Conservation (phyloP, 1,140 invertebrate species). For the Helicoverpa armigera region DNA sequence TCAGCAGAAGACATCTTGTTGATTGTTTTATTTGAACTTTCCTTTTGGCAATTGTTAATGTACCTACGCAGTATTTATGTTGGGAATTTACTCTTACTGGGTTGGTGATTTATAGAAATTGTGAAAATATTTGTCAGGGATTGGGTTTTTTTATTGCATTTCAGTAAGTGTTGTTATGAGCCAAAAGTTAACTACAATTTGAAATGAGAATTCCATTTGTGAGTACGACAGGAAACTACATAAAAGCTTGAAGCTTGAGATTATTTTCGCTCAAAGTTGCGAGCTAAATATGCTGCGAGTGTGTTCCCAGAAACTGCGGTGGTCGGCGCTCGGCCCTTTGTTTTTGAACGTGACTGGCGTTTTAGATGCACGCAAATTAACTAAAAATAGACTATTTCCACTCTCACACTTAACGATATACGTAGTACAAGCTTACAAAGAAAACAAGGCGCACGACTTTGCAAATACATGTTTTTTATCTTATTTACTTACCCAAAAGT, state of each 20-base stretch:
- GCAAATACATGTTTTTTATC: constrained; percentile 19
- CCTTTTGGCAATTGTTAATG: neutral
- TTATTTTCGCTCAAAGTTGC: constrained; percentile 73
- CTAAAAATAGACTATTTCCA: constrained; percentile 74
- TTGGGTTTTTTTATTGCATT: too few species aligned
- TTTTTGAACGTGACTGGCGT: constrained; percentile 79
- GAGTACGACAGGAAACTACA: constrained; percentile 41
- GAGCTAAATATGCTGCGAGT: constrained; percentile 69
- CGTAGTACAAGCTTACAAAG: constrained; percentile 26
- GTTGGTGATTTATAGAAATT: too few species aligned
- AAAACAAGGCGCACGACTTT: constrained; percentile 30
- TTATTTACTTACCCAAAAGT: constrained; percentile 27
- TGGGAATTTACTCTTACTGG: too few species aligned
- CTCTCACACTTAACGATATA: constrained; percentile 32
- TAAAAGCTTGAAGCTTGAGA: constrained; percentile 41
- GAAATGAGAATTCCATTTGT: constrained; percentile 1
- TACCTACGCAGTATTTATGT: too few species aligned
- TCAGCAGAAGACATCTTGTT: neutral
- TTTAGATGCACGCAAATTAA: constrained; percentile 78
- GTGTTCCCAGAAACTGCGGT: constrained; percentile 77
- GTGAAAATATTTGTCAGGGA: too few species aligned
- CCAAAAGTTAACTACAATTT: constrained; percentile 3
- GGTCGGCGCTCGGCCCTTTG: constrained; percentile 75
- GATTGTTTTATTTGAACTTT: neutral
- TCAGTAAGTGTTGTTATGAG: constrained; percentile 4